phyloP scores from a whole-genome alignment of 2,113 vertebrate genomes.

The Elephantulus edwardii region DNA sequence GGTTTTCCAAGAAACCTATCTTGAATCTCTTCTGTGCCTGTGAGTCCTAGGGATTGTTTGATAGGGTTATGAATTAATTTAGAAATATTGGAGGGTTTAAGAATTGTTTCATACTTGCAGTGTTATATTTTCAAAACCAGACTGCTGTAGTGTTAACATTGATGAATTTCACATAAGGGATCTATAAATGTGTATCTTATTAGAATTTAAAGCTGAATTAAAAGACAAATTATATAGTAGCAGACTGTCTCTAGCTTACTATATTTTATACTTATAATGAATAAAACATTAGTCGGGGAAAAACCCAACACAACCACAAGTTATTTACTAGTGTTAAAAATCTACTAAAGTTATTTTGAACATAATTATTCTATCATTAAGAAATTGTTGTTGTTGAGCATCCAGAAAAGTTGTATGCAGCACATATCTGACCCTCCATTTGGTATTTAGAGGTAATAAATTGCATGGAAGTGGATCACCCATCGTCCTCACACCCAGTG shows the following conservation, averaged over 20 bases:
- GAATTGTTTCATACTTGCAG: too few species aligned
- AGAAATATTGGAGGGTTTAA: neutral
- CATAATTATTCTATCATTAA: neutral
- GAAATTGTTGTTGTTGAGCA: too few species aligned
- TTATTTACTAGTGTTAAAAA: neutral
- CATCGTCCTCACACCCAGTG: too few species aligned
- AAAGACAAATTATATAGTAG: neutral
- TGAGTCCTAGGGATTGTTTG: slow-evolving; percentile 15
- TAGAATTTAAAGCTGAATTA: neutral
- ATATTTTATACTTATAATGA: neutral
- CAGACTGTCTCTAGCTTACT: neutral
- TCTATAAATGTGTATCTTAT: neutral
- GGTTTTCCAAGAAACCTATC: neutral
- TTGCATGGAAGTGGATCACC: too few species aligned
- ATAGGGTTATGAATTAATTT: slow-evolving; percentile 15
- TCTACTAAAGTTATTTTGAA: neutral
- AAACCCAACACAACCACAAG: neutral
- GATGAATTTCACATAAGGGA: neutral
- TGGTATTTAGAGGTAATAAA: too few species aligned
- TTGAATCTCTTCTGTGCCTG: neutral
- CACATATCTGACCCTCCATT: too few species aligned
- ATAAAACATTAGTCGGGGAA: neutral
- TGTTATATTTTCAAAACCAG: neutral
- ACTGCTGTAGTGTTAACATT: neutral
- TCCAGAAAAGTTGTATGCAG: too few species aligned